phyloP scores from a whole-genome alignment of 2,797 vertebrate genomes.

The Columba guinea region DNA sequence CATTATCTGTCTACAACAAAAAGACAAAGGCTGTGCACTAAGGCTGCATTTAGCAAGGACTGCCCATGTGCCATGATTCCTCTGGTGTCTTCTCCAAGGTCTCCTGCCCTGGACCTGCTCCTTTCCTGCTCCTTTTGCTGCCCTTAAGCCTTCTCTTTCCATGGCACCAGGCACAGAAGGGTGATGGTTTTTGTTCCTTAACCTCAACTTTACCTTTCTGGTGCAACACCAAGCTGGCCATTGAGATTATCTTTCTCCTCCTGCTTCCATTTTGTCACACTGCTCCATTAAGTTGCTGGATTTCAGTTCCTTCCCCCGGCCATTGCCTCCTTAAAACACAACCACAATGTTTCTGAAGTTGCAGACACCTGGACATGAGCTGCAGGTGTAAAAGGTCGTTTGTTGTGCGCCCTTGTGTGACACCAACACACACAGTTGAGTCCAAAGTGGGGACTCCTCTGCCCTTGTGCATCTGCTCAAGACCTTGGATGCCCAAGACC shows the following conservation, averaged over 20 bases:
- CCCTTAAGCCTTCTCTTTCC: not conserved
- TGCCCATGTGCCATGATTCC: accelerated
- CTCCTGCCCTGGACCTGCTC: not conserved
- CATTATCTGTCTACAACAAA: not conserved
- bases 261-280: not conserved
- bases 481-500: not conserved
- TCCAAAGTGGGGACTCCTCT: not conserved
- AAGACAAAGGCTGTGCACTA: not conserved
- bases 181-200: not conserved
- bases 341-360: accelerated
- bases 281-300: not conserved
- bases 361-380: accelerated
- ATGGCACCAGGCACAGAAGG: not conserved
- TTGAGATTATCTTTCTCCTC: not conserved
- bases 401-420: not conserved
- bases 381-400: accelerated
- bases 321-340: not conserved
- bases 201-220: not conserved
- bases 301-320: not conserved
- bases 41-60: not conserved
- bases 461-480: not conserved
- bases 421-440: accelerated
- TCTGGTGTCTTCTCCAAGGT: not conserved
- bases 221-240: not conserved
- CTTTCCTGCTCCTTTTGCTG: not conserved